Conservation (phyloP, 2,797 vertebrate species). For the Discoglossus pictus region DNA sequence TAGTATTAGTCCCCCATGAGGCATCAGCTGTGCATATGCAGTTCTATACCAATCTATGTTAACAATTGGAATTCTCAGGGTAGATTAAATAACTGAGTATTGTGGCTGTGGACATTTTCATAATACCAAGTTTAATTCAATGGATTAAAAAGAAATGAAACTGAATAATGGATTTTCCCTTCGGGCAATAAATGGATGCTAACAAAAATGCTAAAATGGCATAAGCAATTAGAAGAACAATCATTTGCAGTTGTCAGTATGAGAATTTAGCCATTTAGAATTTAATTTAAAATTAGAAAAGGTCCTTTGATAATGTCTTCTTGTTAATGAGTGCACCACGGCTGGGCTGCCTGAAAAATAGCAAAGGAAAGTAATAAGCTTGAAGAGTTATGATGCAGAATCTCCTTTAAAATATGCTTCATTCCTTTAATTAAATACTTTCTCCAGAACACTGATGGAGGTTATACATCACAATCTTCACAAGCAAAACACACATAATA, state of each 20-base stretch:
- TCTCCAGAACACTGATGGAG: conserved; percentile 38
- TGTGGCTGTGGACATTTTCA: not conserved
- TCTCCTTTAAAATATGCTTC: conserved; percentile 46
- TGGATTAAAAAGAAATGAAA: conserved; percentile 44
- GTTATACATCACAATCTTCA: conserved; percentile 33
- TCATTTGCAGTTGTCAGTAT: conserved; percentile 46
- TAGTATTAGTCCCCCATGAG: not conserved
- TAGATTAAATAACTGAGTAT: conserved; percentile 21
- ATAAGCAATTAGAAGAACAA: conserved; percentile 52
- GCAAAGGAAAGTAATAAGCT: conserved; percentile 44
- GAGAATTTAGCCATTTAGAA: conserved; percentile 52
- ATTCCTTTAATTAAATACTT: conserved; percentile 49
- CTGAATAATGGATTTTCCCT: conserved; percentile 47
- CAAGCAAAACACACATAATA: conserved; percentile 16
- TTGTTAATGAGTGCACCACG: conserved; percentile 44
- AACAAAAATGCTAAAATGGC: conserved; percentile 50
- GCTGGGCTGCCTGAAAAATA: conserved; percentile 31
- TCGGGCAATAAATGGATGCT: conserved; percentile 23
- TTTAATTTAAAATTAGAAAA: conserved; percentile 51
- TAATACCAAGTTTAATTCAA: conserved; percentile 32
- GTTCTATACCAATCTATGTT: not conserved
- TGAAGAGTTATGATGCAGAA: conserved; percentile 42
- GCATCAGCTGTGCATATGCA: not conserved
- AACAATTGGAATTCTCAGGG: not conserved
- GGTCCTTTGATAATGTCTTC: conserved; percentile 50